phyloP scores from a whole-genome alignment of 2,888 invertebrate species.

The Apocheima hispidaria region DNA sequence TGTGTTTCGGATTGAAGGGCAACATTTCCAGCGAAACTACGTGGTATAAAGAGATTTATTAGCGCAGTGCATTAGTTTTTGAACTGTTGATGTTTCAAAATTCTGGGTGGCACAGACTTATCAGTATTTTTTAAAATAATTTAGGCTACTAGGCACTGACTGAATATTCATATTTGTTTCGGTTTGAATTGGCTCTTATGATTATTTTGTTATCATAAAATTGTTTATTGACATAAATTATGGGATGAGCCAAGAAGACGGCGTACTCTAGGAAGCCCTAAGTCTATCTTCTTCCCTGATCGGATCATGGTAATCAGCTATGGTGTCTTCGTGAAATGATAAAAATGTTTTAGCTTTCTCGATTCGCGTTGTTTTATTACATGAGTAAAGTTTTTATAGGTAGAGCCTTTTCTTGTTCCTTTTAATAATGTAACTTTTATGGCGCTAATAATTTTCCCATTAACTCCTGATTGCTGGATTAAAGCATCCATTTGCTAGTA shows the following conservation, averaged over 20 bases:
- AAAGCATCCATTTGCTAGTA: slow-evolving; percentile 20
- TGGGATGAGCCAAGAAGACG: too few relatives aligned
- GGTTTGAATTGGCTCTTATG: background rate
- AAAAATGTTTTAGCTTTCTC: background rate
- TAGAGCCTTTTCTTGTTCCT: slow-evolving; percentile 10
- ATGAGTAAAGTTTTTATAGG: slow-evolving; percentile 7
- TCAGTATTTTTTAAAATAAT: background rate
- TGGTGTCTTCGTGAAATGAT: too few relatives aligned
- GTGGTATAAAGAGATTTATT: too few relatives aligned
- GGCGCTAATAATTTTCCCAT: slow-evolving; percentile 8
- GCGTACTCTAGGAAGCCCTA: too few relatives aligned
- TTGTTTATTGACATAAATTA: too few relatives aligned
- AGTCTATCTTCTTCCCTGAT: background rate
- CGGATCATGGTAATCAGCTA: too few relatives aligned
- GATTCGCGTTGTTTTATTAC: slow-evolving; percentile 3
- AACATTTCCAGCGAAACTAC: too few relatives aligned
- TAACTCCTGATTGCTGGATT: slow-evolving; percentile 5
- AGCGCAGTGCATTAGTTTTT: too few relatives aligned
- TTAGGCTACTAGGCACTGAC: too few relatives aligned
- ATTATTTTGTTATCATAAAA: too few relatives aligned
- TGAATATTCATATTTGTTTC: background rate
- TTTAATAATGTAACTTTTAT: slow-evolving; percentile 12
- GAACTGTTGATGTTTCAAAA: too few relatives aligned
- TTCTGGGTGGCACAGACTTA: background rate
- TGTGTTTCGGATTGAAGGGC: too few relatives aligned